A percentile compares a stretch with the other conserved stretches of the same genome.
Conservation (phyloP, 2,113 vertebrate species). For the Dipodomys merriami region DNA sequence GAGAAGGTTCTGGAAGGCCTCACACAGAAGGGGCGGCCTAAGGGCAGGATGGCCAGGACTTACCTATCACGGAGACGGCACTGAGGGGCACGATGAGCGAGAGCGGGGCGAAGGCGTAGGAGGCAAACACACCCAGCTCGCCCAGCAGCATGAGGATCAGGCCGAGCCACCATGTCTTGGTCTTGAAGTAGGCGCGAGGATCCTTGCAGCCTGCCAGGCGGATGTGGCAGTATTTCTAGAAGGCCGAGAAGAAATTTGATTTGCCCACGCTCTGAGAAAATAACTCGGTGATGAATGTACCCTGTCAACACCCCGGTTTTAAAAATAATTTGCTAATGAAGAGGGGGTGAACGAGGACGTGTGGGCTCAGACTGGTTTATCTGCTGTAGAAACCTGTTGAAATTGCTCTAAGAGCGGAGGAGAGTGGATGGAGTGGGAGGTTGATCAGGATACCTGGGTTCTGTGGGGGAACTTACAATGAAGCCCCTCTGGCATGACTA, state of each 20-base stretch:
- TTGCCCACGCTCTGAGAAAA: neutral
- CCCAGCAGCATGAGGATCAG: conserved; percentile 92
- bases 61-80: conserved; percentile 94
- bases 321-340: neutral
- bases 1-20: neutral
- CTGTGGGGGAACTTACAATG: no score
- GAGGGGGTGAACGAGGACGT: no score
- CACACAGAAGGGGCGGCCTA: fast-evolving
- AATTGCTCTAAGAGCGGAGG: no score
- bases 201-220: conserved; percentile 92
- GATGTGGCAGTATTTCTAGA: conserved; percentile 96
- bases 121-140: conserved; percentile 93
- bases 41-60: conserved; percentile 13
- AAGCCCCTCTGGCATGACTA: no score
- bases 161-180: conserved; percentile 97
- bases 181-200: conserved; percentile 91
- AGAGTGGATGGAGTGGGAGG: no score
- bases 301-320: neutral
- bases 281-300: fast-evolving
- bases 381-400: neutral
- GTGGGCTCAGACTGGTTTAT: neutral
- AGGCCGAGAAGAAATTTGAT: neutral
- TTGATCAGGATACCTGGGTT: no score
- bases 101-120: conserved; percentile 95
- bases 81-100: conserved; percentile 94